Percentiles rank a stretch among this genome's conserved stretches.
phyloP scores from a whole-genome alignment of 1,140 invertebrate genomes.

The Mamestra configurata region DNA sequence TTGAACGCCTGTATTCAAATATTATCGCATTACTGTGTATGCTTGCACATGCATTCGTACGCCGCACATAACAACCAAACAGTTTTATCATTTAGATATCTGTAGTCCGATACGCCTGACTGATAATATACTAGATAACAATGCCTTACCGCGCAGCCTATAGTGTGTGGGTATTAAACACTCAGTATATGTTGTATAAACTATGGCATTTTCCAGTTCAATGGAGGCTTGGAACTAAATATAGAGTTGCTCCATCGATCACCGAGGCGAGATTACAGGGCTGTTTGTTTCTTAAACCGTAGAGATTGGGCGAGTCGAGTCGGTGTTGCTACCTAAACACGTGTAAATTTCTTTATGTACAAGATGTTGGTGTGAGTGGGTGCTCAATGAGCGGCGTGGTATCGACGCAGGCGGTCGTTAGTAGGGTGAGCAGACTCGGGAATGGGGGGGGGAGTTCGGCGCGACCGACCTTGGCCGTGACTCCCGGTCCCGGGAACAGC shows the following conservation, averaged over 20 bases:
- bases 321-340: constrained; percentile 47
- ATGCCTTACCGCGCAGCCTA: constrained; percentile 38
- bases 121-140: constrained; percentile 57
- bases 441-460: constrained; percentile 32
- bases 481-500: constrained; percentile 57
- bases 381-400: constrained; percentile 58
- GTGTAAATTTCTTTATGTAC: constrained; percentile 50
- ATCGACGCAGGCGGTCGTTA: constrained; percentile 51
- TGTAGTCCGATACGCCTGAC: constrained; percentile 50
- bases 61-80: constrained; percentile 54
- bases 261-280: constrained; percentile 41
- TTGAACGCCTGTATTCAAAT: background rate
- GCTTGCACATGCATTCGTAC: constrained; percentile 41
- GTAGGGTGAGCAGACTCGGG: constrained; percentile 12
- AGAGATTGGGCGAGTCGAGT: constrained; percentile 17
- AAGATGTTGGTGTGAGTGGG: constrained; percentile 52
- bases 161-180: background rate
- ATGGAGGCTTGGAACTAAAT: constrained; percentile 37
- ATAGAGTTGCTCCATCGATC: constrained; percentile 48
- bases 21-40: background rate
- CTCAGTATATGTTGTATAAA: constrained; percentile 1
- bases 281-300: constrained; percentile 53
- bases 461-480: constrained; percentile 71
- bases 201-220: constrained; percentile 38
- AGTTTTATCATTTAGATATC: constrained; percentile 51